Conservation (phyloP, 2,888 invertebrate genomes). For the Anorthoa munda region DNA sequence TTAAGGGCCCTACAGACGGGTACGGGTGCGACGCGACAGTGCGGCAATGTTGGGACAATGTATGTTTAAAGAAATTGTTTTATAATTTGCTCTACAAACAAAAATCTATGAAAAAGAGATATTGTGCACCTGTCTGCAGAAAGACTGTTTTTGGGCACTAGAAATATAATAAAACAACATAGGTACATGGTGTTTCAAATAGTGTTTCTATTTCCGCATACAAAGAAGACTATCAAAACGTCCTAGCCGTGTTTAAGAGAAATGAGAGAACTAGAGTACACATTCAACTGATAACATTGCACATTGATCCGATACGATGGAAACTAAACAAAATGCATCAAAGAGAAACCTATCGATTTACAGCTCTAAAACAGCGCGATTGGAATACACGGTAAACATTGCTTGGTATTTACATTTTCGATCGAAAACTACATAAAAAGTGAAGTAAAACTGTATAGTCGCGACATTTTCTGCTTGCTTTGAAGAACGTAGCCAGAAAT, state of each 20-base stretch:
- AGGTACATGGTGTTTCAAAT: slow-evolving; percentile 1
- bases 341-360: slow-evolving; percentile 20
- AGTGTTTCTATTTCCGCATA: not conserved
- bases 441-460: not conserved
- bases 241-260: slow-evolving; percentile 20
- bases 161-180: not conserved
- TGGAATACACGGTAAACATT: slow-evolving; percentile 2
- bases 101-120: not conserved
- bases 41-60: not conserved
- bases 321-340: slow-evolving; percentile 41
- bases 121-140: no score
- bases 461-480: slow-evolving; percentile 6
- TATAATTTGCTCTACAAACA: not conserved
- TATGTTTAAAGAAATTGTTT: not conserved
- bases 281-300: slow-evolving; percentile 28
- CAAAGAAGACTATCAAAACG: not conserved
- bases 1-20: not conserved
- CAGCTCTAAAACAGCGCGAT: not conserved
- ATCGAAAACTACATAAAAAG: not conserved
- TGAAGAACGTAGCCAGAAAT: slow-evolving; percentile 19
- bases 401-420: not conserved
- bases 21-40: not conserved
- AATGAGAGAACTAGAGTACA: slow-evolving; percentile 19
- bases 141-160: no score
- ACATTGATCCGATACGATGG: slow-evolving; percentile 16